Evolutionary conservation across 2,113 vertebrate species (phyloP).

Genomic region (Actinemys pallida): DNA sequence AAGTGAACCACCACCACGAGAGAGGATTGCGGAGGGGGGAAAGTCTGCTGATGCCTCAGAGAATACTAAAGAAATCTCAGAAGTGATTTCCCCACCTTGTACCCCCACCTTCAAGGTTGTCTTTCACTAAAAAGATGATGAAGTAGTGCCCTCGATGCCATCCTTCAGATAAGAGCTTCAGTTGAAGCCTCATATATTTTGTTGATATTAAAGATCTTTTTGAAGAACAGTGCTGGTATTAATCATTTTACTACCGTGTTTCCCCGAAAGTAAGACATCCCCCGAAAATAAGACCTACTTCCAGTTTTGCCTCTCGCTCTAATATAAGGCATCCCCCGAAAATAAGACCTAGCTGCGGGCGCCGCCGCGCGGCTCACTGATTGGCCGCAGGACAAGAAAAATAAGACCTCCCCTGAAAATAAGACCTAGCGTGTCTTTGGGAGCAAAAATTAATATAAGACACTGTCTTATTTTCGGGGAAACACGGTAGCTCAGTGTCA

Average conservation of each 20-base stretch:
- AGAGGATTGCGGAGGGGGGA: background rate
- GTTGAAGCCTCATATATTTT: conserved; percentile 33
- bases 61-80: background rate
- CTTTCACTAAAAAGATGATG: conserved; percentile 35
- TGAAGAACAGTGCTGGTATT: conserved; percentile 34
- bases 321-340: too few relatives aligned
- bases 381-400: too few relatives aligned
- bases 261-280: too few relatives aligned
- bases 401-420: too few relatives aligned
- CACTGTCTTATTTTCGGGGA: too few relatives aligned
- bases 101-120: conserved; percentile 38
- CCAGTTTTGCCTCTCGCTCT: too few relatives aligned
- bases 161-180: conserved; percentile 63
- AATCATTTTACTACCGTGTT: conserved; percentile 12
- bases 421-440: too few relatives aligned
- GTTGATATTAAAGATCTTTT: conserved; percentile 55
- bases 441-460: too few relatives aligned
- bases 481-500: background rate
- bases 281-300: too few relatives aligned
- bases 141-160: conserved; percentile 45
- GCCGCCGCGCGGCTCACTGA: too few relatives aligned
- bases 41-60: background rate
- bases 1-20: background rate
- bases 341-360: too few relatives aligned
- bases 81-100: background rate